Percentiles rank a stretch among this genome's conserved stretches.
Evolutionary conservation across 2,888 invertebrate species (phyloP).

Genomic region (Drosophila kambysellisi): DNA sequence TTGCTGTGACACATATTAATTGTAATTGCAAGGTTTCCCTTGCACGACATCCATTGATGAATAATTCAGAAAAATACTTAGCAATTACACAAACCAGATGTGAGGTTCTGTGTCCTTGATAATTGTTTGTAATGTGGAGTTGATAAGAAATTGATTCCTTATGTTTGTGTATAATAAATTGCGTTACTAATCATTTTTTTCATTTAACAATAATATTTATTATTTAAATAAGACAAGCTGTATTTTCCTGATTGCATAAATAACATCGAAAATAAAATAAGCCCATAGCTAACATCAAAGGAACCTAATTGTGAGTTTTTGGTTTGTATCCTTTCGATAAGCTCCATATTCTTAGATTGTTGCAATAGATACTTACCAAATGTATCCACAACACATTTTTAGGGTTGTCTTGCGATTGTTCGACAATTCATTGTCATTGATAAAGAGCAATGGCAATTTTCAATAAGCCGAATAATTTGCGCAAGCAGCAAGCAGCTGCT

Average conservation of each 20-base stretch:
- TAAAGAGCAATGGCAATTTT: constrained; percentile 61
- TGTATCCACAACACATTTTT: constrained; percentile 28
- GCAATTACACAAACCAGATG: neutral
- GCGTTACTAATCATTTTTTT: neutral
- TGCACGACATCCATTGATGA: constrained; percentile 20
- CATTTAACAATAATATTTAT: neutral
- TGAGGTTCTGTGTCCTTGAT: neutral
- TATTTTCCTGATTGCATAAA: neutral
- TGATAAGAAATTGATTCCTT: neutral
- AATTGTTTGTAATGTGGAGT: no score
- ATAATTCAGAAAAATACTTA: neutral
- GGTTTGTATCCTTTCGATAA: constrained; percentile 12
- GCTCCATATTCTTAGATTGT: constrained; percentile 23
- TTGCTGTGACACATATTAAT: constrained; percentile 75
- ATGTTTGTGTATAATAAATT: neutral
- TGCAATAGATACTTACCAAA: constrained; percentile 17
- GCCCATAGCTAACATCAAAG: neutral
- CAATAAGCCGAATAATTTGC: constrained; percentile 63
- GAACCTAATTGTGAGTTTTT: neutral
- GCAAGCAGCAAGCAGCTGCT: constrained; percentile 56
- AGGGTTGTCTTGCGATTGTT: constrained; percentile 47
- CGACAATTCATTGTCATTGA: constrained; percentile 72
- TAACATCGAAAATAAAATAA: neutral
- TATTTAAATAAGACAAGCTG: neutral
- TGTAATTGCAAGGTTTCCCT: constrained; percentile 50